Evolutionary conservation across 2,888 invertebrate genomes (phyloP).

Genomic region (Gari tellinella): DNA sequence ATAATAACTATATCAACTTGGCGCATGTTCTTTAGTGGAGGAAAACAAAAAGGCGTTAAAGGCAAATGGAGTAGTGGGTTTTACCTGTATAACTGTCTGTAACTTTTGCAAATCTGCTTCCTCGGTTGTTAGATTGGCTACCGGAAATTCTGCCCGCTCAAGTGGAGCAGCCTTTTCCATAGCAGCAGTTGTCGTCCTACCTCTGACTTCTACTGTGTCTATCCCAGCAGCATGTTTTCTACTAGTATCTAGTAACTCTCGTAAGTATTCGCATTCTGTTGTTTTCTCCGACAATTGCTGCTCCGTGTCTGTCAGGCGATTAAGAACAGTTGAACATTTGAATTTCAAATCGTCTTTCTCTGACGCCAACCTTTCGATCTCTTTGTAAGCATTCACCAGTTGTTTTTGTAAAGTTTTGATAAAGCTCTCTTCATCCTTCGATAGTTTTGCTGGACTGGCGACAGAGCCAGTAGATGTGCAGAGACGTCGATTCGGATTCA

Average conservation of each 20-base stretch:
- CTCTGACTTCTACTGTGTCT: too few species aligned
- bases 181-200: too few species aligned
- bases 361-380: conserved; percentile 36
- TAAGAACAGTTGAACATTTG: conserved; percentile 35
- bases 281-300: conserved; percentile 3
- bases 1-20: too few species aligned
- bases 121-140: too few species aligned
- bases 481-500: not conserved
- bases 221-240: too few species aligned
- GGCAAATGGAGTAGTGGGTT: too few species aligned
- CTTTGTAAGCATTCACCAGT: conserved; percentile 58
- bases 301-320: conserved; percentile 23
- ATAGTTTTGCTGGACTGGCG: not conserved
- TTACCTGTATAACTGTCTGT: too few species aligned
- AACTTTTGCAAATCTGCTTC: too few species aligned
- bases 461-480: conserved; percentile 13
- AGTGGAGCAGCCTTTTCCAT: too few species aligned
- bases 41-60: too few species aligned
- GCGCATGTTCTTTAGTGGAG: too few species aligned
- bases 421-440: not conserved
- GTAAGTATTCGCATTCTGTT: conserved; percentile 15
- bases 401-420: conserved; percentile 59
- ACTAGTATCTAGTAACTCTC: not conserved
- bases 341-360: conserved; percentile 45
- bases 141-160: too few species aligned